These are phyloP conservation scores for Chrysochloris asiatica DNA, from an alignment of 2,113 vertebrate genomes.

Conservation along the genomic window DNA sequence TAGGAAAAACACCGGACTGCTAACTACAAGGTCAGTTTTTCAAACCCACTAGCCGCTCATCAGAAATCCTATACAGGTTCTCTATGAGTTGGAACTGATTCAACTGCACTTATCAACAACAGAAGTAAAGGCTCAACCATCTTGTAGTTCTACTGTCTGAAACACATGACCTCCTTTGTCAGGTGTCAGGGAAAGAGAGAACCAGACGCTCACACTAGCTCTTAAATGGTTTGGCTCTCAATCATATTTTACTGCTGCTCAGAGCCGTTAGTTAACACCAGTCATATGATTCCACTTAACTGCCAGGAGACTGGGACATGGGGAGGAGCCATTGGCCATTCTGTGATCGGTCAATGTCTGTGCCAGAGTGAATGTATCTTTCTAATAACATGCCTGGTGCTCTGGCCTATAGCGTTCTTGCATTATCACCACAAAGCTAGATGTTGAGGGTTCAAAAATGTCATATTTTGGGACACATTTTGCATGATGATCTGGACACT, in stretches of 20 bases:
- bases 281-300: neutral
- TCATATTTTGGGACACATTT: neutral
- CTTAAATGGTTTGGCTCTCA: neutral
- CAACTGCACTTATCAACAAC: too few species aligned
- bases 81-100: too few species aligned
- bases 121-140: neutral
- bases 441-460: neutral
- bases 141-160: neutral
- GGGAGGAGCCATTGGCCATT: neutral
- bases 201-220: neutral
- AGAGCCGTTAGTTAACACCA: neutral
- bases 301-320: neutral
- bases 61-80: too few species aligned
- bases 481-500: neutral
- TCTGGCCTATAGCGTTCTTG: neutral
- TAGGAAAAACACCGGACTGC: too few species aligned
- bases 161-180: neutral
- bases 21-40: too few species aligned
- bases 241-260: neutral
- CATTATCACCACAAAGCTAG: neutral
- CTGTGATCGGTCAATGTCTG: neutral
- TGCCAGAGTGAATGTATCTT: neutral
- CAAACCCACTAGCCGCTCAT: too few species aligned
- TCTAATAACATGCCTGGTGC: fast-evolving
- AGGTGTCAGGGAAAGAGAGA: neutral